Percentiles rank a stretch among this genome's conserved stretches.
phyloP scores from a whole-genome alignment of 2,797 vertebrate species.

The Acrossocheilus fasciatus region DNA sequence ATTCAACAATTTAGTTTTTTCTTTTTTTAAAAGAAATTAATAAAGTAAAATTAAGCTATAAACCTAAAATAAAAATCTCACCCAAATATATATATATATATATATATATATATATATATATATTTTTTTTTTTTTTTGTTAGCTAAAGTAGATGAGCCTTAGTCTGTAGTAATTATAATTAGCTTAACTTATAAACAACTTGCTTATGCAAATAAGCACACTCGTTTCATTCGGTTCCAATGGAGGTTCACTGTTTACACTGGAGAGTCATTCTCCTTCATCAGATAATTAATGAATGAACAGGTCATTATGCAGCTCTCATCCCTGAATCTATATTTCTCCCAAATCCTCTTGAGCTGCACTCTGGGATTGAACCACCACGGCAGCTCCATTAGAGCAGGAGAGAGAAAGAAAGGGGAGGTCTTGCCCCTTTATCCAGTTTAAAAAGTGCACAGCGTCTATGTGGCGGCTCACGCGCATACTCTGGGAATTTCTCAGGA shows the following conservation, averaged over 20 bases:
- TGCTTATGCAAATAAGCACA: not conserved
- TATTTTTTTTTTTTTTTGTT: not conserved
- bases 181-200: not conserved
- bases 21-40: not conserved
- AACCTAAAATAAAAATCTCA: not conserved
- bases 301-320: slow-evolving; percentile 21
- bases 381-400: not conserved
- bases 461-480: slow-evolving; percentile 30
- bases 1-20: too few relatives aligned
- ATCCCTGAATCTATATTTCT: slow-evolving; percentile 14
- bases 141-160: not conserved
- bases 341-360: slow-evolving; percentile 14
- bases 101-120: too few relatives aligned
- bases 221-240: not conserved
- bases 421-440: not conserved
- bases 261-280: slow-evolving; percentile 21
- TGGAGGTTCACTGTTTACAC: slow-evolving; percentile 38
- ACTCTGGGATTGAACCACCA: slow-evolving; percentile 1
- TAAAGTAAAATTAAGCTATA: not conserved
- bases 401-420: slow-evolving; percentile 3
- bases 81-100: too few relatives aligned
- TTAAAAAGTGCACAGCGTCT: slow-evolving; percentile 33
- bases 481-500: slow-evolving; percentile 22
- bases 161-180: not conserved
- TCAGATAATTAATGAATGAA: slow-evolving; percentile 30